Evolutionary conservation across 2,113 vertebrate species (phyloP), one percentile per base, ranked within the genome.

Genomic region (Corydoras maculifer): DNA sequence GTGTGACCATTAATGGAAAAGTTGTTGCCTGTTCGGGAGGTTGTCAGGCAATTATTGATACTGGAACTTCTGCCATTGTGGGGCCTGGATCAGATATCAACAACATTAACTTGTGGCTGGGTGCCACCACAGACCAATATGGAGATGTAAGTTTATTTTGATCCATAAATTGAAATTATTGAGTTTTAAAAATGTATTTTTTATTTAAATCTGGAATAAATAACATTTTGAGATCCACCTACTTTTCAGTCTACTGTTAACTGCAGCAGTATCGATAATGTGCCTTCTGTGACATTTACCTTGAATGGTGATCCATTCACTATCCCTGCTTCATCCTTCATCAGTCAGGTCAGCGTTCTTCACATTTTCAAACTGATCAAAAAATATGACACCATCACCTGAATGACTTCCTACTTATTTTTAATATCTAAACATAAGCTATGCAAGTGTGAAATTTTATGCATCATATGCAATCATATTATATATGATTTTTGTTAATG

Each of bases 1-100:
- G 85, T 51, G 82, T 88, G 72, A 82, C 75, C 62, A 79, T 87
- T 75, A 84, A 86, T 29, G 86, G 86, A 12, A 70, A 85, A 53
- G 60, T 54, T 9, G 85, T 86, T 49, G 82, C 82, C 11, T 88
- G 84, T 64, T 9, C 68, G 58, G 77, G 78, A 25, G 82, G 83
- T 5, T 87, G 84, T 76, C 85, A 88, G 71, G 82, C 85, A 70
- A 85, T 87, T 73, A 72, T 85, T 54, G 86, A 88, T 77, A 88
- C 86, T 31, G 88, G 84, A 5, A 88, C 89, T 64, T 86, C 86
- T 65, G 32, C 29, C 32, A 87, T 87, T 5, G 80, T 84, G 68
- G 88, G 87, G 3, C 83, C 86, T 70, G 65, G 8, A 74, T 74
- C 0, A 65, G 84, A 87, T 68, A 86, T 88, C 69, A 76, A 11